These are phyloP conservation scores for Ecliptopera silaceata DNA, from an alignment of 2,888 invertebrate genomes.

Conservation along the genomic window DNA sequence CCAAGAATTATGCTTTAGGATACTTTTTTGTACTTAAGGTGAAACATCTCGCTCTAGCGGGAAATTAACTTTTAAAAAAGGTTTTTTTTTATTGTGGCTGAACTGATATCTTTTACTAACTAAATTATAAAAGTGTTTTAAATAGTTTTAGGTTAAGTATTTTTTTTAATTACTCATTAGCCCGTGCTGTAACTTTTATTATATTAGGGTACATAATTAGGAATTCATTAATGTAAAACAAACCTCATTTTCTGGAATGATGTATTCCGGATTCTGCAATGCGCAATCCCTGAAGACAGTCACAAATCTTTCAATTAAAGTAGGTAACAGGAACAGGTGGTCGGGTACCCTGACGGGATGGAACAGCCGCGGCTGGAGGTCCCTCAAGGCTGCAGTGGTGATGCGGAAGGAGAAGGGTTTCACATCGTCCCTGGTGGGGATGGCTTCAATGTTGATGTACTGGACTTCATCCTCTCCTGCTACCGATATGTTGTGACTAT, in stretches of 20 bases:
- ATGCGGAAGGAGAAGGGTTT: slow-evolving; percentile 87
- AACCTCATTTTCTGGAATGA: slow-evolving; percentile 75
- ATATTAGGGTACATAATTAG: too few relatives aligned
- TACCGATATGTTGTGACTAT: slow-evolving; percentile 87
- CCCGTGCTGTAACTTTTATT: too few relatives aligned
- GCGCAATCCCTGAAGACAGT: slow-evolving; percentile 91
- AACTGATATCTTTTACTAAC: too few relatives aligned
- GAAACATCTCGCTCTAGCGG: too few relatives aligned
- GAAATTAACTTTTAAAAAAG: too few relatives aligned
- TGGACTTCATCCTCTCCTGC: slow-evolving; percentile 88
- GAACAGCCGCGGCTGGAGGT: slow-evolving; percentile 79
- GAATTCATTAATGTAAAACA: too few relatives aligned
- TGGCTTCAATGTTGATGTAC: slow-evolving; percentile 91
- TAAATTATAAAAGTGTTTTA: too few relatives aligned
- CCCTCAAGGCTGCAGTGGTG: slow-evolving; percentile 90
- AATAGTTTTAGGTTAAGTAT: too few relatives aligned
- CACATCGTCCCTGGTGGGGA: slow-evolving; percentile 84
- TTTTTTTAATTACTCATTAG: too few relatives aligned
- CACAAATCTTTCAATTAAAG: slow-evolving; percentile 92
- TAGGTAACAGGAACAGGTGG: slow-evolving; percentile 83
- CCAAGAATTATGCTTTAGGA: not conserved
- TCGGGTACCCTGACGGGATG: slow-evolving; percentile 63
- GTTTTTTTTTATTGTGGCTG: too few relatives aligned
- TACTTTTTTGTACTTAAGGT: not conserved
- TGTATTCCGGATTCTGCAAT: slow-evolving; percentile 85